Evolutionary conservation across 2,797 vertebrate species (phyloP).

Genomic region (Gallinago nigripennis): DNA sequence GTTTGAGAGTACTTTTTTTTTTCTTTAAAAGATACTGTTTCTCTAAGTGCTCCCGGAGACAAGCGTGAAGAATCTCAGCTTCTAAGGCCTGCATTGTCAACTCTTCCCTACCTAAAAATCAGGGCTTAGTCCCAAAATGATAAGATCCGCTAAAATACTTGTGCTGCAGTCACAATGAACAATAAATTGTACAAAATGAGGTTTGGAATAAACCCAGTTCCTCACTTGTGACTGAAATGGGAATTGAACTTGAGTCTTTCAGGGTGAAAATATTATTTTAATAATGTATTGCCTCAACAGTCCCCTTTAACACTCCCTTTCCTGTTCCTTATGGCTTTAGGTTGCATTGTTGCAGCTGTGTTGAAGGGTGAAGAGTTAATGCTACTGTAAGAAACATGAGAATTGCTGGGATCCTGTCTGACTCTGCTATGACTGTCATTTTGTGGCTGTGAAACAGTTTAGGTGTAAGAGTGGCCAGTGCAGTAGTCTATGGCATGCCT

Average conservation of each 20-base stretch:
- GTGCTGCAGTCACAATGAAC: background rate
- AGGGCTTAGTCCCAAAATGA: background rate
- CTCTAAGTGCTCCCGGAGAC: background rate
- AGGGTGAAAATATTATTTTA: conserved; percentile 21
- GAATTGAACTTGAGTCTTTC: background rate
- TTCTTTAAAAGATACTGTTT: background rate
- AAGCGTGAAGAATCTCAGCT: background rate
- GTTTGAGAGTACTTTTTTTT: background rate
- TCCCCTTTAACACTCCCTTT: background rate
- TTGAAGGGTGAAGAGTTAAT: conserved; percentile 12
- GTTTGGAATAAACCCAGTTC: conserved; percentile 33
- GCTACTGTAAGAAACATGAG: background rate
- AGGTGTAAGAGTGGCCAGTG: background rate
- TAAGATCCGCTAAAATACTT: conserved; percentile 23
- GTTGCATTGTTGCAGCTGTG: background rate
- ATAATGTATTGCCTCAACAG: conserved; percentile 21
- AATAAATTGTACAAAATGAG: background rate
- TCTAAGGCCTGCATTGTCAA: background rate
- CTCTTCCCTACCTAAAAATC: background rate
- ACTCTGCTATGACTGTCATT: background rate
- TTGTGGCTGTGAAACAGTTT: background rate
- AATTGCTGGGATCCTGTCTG: background rate
- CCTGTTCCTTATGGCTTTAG: background rate
- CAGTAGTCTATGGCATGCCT: background rate
- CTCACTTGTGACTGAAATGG: conserved; percentile 20